Conservation (phyloP, 2,797 vertebrate genomes). For the Acipenser transmontanus region DNA sequence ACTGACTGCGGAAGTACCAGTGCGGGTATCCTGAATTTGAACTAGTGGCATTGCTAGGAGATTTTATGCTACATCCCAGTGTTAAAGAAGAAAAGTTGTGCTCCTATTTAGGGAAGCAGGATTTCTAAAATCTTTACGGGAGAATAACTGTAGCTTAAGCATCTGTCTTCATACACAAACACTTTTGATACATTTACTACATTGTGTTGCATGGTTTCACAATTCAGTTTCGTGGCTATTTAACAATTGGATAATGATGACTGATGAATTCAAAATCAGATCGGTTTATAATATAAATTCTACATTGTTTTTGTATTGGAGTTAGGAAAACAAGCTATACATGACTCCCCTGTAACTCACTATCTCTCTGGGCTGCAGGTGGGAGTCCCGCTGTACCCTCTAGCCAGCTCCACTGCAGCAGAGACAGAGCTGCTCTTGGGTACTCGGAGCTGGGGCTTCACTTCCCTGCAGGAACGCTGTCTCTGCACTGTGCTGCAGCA, state of each 20-base stretch:
- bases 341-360: background rate
- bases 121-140: background rate
- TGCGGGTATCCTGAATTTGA: background rate
- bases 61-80: too few species aligned
- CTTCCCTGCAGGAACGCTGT: conserved; percentile 34
- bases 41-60: background rate
- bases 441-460: conserved; percentile 24
- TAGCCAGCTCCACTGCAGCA: conserved; percentile 37
- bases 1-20: background rate
- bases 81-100: background rate
- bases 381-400: conserved; percentile 28
- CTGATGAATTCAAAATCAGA: background rate
- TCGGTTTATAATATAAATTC: background rate
- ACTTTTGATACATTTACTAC: too few species aligned
- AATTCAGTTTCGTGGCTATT: too few species aligned
- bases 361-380: conserved; percentile 21
- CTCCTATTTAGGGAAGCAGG: background rate
- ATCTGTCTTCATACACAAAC: too few species aligned
- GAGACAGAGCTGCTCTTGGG: conserved; percentile 37
- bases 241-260: too few species aligned
- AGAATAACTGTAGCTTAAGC: background rate
- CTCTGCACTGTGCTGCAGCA: conserved; percentile 30
- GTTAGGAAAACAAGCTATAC: background rate
- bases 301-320: background rate
- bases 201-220: too few species aligned